These are phyloP conservation scores for Neopelma chrysocephalum DNA, from an alignment of 2,797 vertebrate species.

Conservation along the genomic window DNA sequence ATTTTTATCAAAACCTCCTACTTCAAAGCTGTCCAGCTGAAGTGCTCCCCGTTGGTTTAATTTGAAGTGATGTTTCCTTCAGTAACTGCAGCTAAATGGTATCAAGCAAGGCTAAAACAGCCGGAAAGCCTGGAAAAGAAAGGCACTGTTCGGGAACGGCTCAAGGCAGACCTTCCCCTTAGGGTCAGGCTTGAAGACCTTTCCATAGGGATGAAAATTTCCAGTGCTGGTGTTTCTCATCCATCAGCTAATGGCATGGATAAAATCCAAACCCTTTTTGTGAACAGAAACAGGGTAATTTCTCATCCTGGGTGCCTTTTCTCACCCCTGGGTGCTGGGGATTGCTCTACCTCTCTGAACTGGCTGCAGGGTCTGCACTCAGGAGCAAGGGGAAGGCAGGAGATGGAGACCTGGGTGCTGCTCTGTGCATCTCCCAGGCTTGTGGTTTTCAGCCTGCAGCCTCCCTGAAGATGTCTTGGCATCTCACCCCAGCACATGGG, in stretches of 20 bases:
- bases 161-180: neutral
- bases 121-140: slow-evolving; percentile 52
- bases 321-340: too few species aligned
- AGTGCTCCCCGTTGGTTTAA: slow-evolving; percentile 58
- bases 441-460: neutral
- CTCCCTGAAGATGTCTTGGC: neutral
- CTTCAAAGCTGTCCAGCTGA: slow-evolving; percentile 64
- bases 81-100: slow-evolving; percentile 46
- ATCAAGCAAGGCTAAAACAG: slow-evolving; percentile 19
- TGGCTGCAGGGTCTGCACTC: neutral
- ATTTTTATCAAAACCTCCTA: slow-evolving; percentile 64
- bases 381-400: neutral
- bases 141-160: neutral
- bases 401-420: neutral
- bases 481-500: neutral
- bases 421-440: neutral
- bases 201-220: neutral
- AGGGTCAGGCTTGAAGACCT: neutral
- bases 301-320: neutral
- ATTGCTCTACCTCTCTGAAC: neutral
- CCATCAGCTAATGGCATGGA: neutral
- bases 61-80: slow-evolving; percentile 68
- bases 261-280: neutral
- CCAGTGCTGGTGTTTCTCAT: neutral
- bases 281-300: neutral